phyloP scores from a whole-genome alignment of 2,113 vertebrate genomes.

The Scolopax mira region DNA sequence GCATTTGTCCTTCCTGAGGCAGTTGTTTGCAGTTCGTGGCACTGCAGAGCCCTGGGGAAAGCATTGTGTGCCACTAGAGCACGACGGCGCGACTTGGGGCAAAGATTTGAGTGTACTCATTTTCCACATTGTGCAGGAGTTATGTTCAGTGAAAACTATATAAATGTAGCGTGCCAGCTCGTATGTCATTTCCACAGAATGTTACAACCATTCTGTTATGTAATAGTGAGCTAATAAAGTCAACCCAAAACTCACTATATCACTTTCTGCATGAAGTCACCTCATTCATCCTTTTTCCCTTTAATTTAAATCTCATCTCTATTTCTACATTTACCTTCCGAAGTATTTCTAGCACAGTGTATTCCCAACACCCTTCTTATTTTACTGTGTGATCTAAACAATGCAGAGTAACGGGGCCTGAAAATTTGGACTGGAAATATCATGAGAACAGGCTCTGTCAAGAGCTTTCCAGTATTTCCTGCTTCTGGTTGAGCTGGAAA shows the following conservation, averaged over 20 bases:
- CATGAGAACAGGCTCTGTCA: constrained; percentile 58
- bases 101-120: neutral
- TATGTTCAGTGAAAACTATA: constrained; percentile 69
- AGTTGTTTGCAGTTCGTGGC: neutral
- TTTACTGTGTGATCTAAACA: constrained; percentile 57
- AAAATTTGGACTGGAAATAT: constrained; percentile 54
- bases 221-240: constrained; percentile 70
- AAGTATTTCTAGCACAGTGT: constrained; percentile 28
- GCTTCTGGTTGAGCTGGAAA: constrained; percentile 62
- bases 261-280: constrained; percentile 46
- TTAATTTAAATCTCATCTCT: constrained; percentile 65
- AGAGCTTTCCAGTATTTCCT: constrained; percentile 63
- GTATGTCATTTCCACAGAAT: constrained; percentile 63
- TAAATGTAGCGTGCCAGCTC: constrained; percentile 53
- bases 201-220: constrained; percentile 61
- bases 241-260: constrained; percentile 60
- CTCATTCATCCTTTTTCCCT: constrained; percentile 50
- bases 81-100: neutral
- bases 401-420: constrained; percentile 5
- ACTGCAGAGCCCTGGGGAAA: neutral
- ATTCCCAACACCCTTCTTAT: constrained; percentile 56
- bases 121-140: constrained; percentile 57
- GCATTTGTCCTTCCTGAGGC: neutral
- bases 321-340: constrained; percentile 40
- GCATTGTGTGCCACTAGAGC: neutral